Evolutionary conservation across 2,888 invertebrate genomes (phyloP).

Genomic region (Alentia gelatinosa): DNA sequence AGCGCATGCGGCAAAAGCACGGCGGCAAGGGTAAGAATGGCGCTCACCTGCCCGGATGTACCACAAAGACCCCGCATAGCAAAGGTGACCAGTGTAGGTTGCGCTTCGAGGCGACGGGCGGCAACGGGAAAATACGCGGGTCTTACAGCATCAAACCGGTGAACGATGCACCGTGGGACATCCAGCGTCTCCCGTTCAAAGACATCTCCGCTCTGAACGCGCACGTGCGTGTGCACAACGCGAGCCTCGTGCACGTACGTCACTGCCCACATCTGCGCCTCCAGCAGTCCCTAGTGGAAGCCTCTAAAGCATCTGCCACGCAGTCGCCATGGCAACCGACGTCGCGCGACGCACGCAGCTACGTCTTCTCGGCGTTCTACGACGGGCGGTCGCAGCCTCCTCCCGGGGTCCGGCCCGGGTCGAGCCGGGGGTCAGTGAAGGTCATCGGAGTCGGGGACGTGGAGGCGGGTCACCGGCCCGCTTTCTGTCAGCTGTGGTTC

Average conservation of each 20-base stretch:
- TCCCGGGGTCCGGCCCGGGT: not conserved
- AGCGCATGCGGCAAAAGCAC: not conserved
- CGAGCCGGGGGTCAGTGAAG: not conserved
- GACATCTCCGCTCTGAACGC: not conserved
- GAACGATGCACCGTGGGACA: not conserved
- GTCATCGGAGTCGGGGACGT: not conserved
- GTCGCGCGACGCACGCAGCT: not conserved
- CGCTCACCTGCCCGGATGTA: not conserved
- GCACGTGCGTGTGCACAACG: not conserved
- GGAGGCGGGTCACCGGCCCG: not conserved
- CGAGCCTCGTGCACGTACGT: not conserved
- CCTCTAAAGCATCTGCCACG: not conserved
- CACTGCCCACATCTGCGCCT: not conserved
- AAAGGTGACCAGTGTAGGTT: not conserved
- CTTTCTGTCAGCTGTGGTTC: slow-evolving; percentile 42
- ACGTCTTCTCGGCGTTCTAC: not conserved
- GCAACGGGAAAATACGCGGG: not conserved
- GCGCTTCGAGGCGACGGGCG: not conserved
- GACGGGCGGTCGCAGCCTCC: not conserved
- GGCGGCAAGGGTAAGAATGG: not conserved
- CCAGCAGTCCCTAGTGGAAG: not conserved
- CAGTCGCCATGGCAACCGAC: not conserved
- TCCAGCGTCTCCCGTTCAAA: not conserved
- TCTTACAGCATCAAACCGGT: slow-evolving; percentile 22
- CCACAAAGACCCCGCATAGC: no score